phyloP scores from a whole-genome alignment of 1,140 invertebrate species.

The Pogonognathellus flavescens region DNA sequence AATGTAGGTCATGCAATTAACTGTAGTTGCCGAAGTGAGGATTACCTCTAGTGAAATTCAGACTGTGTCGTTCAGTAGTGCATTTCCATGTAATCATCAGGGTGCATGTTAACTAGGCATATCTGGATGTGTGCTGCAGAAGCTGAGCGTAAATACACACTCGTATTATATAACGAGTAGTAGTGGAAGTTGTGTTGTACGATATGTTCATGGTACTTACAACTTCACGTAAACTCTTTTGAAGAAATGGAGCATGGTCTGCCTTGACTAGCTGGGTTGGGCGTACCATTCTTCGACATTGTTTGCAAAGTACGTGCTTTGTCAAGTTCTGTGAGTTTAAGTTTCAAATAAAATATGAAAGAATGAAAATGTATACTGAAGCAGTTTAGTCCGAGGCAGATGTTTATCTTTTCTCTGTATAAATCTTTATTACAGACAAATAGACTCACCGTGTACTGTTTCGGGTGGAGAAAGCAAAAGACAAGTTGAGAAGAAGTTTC shows the following conservation, averaged over 20 bases:
- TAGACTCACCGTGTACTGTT: too few species aligned
- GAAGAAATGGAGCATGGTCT: constrained; percentile 14
- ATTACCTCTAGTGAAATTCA: background rate
- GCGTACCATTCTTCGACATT: constrained; percentile 1
- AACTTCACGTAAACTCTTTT: background rate
- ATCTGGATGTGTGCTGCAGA: background rate
- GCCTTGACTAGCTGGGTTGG: background rate
- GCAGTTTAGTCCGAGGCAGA: too few species aligned
- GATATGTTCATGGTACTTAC: background rate
- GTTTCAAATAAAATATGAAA: constrained; percentile 34
- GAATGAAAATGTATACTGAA: background rate
- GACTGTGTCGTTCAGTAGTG: background rate
- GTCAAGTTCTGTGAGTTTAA: background rate
- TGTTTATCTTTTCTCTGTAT: too few species aligned
- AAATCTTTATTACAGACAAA: too few species aligned
- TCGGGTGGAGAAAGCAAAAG: too few species aligned
- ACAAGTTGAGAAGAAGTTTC: too few species aligned
- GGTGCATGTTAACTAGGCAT: background rate
- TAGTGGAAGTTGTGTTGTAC: background rate
- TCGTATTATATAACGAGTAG: too few species aligned
- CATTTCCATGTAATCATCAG: constrained; percentile 10
- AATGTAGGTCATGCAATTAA: constrained; percentile 34
- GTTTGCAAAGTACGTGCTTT: constrained; percentile 1
- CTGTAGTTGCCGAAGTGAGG: constrained; percentile 14
- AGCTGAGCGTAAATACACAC: too few species aligned